These are phyloP conservation scores for Diuraphis noxia DNA, from an alignment of 1,140 invertebrate genomes.

Conservation along the genomic window DNA sequence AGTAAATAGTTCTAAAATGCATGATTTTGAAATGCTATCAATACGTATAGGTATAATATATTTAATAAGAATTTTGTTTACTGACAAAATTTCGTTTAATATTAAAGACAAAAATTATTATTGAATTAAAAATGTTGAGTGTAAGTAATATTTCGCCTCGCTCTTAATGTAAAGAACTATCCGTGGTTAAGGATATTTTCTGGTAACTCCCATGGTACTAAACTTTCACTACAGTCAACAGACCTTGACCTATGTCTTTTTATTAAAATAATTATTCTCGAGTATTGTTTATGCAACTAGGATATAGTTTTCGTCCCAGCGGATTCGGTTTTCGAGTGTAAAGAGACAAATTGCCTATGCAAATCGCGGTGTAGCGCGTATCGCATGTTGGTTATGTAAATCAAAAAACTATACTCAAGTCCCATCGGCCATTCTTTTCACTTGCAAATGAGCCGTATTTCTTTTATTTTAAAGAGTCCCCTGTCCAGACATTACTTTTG, in stretches of 20 bases:
- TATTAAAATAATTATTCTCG: slow-evolving; percentile 12
- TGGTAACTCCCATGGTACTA: not conserved
- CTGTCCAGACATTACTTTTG: slow-evolving; percentile 1
- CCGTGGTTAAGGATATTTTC: not conserved
- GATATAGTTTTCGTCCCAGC: not conserved
- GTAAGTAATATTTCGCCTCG: not conserved
- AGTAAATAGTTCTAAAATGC: not conserved
- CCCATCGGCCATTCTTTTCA: slow-evolving; percentile 5
- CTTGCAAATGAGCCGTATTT: slow-evolving; percentile 28
- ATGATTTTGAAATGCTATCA: not conserved
- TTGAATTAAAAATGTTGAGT: not conserved
- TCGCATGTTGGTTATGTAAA: slow-evolving; percentile 17
- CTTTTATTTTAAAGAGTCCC: slow-evolving; percentile 4
- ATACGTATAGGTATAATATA: not conserved
- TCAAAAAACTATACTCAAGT: slow-evolving; percentile 1
- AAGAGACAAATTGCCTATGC: slow-evolving; percentile 36
- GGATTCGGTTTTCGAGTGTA: not conserved
- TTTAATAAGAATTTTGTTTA: not conserved
- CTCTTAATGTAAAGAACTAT: not conserved
- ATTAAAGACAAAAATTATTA: not conserved
- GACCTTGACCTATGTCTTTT: slow-evolving; percentile 1
- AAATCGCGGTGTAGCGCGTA: not conserved
- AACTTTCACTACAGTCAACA: not conserved
- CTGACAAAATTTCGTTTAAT: too few species aligned
- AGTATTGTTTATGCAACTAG: not conserved